Conservation (phyloP, 2,888 invertebrate genomes). For the Sinopyrophorus schimmeli region DNA sequence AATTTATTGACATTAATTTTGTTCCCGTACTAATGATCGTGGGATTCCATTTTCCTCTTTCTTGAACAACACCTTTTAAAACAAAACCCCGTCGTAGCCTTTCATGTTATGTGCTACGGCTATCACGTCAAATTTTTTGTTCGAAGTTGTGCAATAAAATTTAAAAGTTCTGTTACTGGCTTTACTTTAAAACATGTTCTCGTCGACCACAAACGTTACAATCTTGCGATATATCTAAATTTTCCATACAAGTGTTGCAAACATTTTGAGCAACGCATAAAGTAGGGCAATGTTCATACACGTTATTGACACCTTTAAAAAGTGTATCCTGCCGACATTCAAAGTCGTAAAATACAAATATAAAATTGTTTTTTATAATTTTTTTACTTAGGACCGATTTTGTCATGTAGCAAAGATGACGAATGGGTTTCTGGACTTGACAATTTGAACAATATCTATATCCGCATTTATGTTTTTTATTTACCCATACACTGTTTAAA, state of each 20-base stretch:
- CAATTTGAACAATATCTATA: neutral
- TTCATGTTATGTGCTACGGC: constrained; percentile 22
- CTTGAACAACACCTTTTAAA: constrained; percentile 8
- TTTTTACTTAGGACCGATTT: too few relatives aligned
- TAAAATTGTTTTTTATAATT: neutral
- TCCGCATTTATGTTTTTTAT: neutral
- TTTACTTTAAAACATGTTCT: neutral
- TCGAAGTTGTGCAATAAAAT: neutral
- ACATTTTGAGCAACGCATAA: constrained; percentile 17
- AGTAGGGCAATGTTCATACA: constrained; percentile 1
- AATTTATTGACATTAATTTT: constrained; percentile 19
- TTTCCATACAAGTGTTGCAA: constrained; percentile 5
- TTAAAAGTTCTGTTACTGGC: neutral
- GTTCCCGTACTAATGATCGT: constrained; percentile 14
- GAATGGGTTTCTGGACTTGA: constrained; percentile 6
- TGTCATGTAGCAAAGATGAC: constrained; percentile 21
- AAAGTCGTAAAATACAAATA: constrained; percentile 8
- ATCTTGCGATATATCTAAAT: neutral
- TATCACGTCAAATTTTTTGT: constrained; percentile 4
- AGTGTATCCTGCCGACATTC: constrained; percentile 5
- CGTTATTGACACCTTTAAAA: neutral
- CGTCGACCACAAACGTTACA: neutral
- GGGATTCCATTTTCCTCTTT: constrained; percentile 12
- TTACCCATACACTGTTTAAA: neutral
- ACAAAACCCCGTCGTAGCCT: constrained; percentile 23